Base-by-base conservation (phyloP, 2,888 invertebrate species). In the Sphaeridia pumilis region DNA sequence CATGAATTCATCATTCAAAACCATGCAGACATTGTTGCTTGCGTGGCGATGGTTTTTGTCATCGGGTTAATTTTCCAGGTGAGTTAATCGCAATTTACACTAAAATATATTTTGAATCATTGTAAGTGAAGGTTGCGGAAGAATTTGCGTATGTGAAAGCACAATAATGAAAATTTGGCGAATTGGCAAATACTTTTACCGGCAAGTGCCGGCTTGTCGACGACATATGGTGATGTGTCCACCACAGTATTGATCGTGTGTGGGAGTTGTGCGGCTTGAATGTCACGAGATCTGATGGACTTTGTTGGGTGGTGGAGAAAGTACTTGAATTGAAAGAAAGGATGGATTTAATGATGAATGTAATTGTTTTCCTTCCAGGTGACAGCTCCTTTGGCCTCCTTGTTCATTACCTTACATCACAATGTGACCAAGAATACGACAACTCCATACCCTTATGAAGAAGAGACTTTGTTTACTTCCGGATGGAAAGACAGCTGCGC, bases 1-100 rank as follows among this genome's bases (percentile, higher is more conserved):
- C 93, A 95, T 74, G 95, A 97, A 77, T 98, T 97, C 73, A 80
- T 98, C 61, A 94, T 98, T 67, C 94, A 95, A 74, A 99, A 99
- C 74, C 98, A 99, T 81, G 97, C 97, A 42, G 98, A 98, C 73
- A 97, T 98, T 71, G 88, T 97, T 57, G 93, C 94, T 58, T 97
- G 95, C 74, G 80, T 97, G 68, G 92, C 95, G 65, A 94, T 99
- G 93, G 82, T 97, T 51, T 92, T 98, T 73, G 85, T 98, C 63
- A 81, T 95, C 63, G 97, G 95, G 47, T 77, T 98, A 62, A 92
- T 98, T 87, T 84, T 97, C 65, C 94, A 95, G 82, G 93, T 92
- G 74, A 75, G 78, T n/a, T n/a, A n/a, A n/a, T n/a, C n/a, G n/a
- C n/a, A n/a, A n/a, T n/a, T n/a, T n/a, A n/a, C n/a, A n/a, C n/a